These are phyloP conservation scores for Tetranychus cinnabarinus DNA, from an alignment of 1,140 invertebrate genomes.

Conservation along the genomic window DNA sequence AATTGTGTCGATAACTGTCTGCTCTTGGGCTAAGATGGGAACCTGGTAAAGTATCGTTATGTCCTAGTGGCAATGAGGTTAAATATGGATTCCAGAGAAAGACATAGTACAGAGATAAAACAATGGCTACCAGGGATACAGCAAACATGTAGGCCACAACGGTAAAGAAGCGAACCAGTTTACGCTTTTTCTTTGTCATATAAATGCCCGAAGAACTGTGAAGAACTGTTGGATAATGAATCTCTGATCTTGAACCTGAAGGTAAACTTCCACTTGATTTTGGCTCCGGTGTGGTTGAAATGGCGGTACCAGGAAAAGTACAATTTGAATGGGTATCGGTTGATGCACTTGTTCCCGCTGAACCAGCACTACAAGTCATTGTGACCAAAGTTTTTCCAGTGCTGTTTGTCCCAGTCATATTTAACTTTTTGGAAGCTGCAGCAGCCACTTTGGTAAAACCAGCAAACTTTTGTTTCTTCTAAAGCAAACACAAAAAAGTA, in stretches of 20 bases:
- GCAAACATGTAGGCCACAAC: conserved; percentile 84
- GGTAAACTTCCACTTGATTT: neutral
- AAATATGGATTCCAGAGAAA: conserved; percentile 71
- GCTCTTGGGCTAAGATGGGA: too few species aligned
- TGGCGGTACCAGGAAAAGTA: neutral
- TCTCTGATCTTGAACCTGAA: neutral
- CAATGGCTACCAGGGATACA: conserved; percentile 78
- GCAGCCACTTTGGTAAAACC: too few species aligned
- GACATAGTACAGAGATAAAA: conserved; percentile 81
- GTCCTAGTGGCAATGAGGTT: neutral
- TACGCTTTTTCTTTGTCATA: conserved; percentile 57
- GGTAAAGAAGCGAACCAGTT: conserved; percentile 67
- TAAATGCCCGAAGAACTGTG: conserved; percentile 32
- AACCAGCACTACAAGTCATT: neutral
- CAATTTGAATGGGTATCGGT: neutral
- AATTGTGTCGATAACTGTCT: too few species aligned
- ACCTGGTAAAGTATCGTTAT: too few species aligned
- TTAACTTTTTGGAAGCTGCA: too few species aligned
- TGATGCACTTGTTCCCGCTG: neutral
- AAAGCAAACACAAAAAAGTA: too few species aligned
- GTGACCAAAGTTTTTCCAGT: neutral
- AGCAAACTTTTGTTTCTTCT: too few species aligned
- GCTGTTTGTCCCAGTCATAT: too few species aligned
- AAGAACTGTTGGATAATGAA: conserved; percentile 1
- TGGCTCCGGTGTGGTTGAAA: neutral